Evolutionary conservation across 2,888 invertebrate genomes (phyloP).

Genomic region (Lingula anatina): DNA sequence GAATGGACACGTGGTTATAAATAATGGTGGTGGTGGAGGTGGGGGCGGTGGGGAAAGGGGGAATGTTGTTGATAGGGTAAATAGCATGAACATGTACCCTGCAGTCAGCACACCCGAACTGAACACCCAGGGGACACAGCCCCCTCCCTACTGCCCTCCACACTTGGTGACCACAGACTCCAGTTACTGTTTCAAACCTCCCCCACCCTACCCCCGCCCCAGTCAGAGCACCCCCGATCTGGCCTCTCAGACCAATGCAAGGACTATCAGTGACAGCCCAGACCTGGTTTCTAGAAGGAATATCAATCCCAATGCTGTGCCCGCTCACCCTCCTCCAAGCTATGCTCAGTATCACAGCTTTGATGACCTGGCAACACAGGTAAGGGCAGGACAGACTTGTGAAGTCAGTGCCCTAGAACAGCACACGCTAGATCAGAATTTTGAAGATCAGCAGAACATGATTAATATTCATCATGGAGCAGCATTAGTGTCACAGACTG

Average conservation of each 20-base stretch:
- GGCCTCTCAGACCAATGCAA: constrained; percentile 54
- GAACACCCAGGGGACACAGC: constrained; percentile 25
- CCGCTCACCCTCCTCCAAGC: too few species aligned
- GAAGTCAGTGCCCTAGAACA: constrained; percentile 21
- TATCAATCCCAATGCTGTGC: constrained; percentile 30
- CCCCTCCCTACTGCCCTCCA: constrained; percentile 27
- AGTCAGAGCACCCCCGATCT: constrained; percentile 82
- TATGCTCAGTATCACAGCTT: too few species aligned
- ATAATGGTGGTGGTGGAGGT: too few species aligned
- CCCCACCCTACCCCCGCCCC: constrained; percentile 71
- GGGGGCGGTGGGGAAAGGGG: constrained; percentile 2
- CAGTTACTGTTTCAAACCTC: constrained; percentile 67
- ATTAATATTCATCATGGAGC: too few species aligned
- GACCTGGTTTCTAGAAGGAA: constrained; percentile 63
- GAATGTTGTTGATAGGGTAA: constrained; percentile 20
- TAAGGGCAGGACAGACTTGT: too few species aligned
- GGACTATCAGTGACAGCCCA: constrained; percentile 28
- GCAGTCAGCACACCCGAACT: constrained; percentile 52
- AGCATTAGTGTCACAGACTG: too few species aligned
- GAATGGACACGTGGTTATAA: too few species aligned
- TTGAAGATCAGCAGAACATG: constrained; percentile 15
- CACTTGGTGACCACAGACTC: constrained; percentile 53
- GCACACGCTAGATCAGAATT: constrained; percentile 24
- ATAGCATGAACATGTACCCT: constrained; percentile 41
- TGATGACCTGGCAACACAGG: too few species aligned